Percentiles rank a stretch among this genome's conserved stretches.
These are phyloP conservation scores for Adineta ricciae DNA, from an alignment of 2,888 invertebrate species.

Conservation along the genomic window DNA sequence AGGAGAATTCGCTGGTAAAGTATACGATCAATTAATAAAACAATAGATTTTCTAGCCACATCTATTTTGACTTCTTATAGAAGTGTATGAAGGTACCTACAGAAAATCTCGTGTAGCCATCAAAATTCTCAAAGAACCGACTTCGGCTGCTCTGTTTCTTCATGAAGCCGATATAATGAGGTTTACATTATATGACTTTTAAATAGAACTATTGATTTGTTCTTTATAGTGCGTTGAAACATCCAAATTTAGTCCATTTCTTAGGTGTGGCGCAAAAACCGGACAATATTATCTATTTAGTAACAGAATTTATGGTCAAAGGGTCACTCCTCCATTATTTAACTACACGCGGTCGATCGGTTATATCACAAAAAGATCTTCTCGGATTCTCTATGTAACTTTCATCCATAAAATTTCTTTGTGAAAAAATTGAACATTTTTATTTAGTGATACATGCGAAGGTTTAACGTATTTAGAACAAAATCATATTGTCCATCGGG, in stretches of 20 bases:
- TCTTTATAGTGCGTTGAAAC: slow-evolving; percentile 54
- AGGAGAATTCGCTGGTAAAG: background rate
- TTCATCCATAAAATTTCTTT: background rate
- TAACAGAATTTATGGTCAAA: slow-evolving; percentile 69
- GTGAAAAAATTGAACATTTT: slow-evolving; percentile 37
- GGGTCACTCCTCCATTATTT: slow-evolving; percentile 95
- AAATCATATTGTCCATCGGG: slow-evolving; percentile 84
- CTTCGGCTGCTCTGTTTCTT: slow-evolving; percentile 75
- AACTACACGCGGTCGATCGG: slow-evolving; percentile 81
- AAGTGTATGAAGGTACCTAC: slow-evolving; percentile 80
- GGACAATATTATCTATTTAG: slow-evolving; percentile 39
- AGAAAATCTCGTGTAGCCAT: slow-evolving; percentile 71
- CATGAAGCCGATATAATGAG: slow-evolving; percentile 97
- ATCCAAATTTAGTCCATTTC: slow-evolving; percentile 87
- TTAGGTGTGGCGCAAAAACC: slow-evolving; percentile 73
- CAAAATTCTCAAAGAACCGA: slow-evolving; percentile 87
- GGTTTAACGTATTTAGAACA: slow-evolving; percentile 98
- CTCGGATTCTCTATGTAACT: slow-evolving; percentile 88
- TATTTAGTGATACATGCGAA: slow-evolving; percentile 84
- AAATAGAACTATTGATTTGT: background rate
- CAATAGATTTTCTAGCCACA: background rate
- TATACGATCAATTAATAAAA: background rate
- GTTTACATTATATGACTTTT: too few species aligned
- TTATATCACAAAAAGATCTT: slow-evolving; percentile 88
- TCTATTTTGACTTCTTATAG: slow-evolving; percentile 50